A percentile compares a stretch with the other conserved stretches of the same genome.
Conservation (phyloP, 2,888 invertebrate genomes). For the Drosophila borborema region DNA sequence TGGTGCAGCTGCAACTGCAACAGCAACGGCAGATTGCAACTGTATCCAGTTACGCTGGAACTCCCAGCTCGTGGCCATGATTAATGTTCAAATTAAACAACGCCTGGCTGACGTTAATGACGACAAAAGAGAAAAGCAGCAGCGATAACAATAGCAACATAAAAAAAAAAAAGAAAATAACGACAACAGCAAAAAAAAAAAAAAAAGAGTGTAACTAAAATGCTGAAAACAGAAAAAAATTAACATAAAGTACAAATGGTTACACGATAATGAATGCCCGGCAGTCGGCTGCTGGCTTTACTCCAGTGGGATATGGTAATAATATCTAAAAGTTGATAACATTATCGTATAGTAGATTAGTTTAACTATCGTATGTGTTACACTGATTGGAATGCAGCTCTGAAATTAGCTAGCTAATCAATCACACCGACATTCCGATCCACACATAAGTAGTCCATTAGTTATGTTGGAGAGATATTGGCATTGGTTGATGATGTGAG, state of each 20-base stretch:
- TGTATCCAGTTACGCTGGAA: conserved; percentile 44
- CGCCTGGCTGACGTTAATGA: conserved; percentile 73
- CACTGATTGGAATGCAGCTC: conserved; percentile 4
- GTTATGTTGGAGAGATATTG: conserved; percentile 1
- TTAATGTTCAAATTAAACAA: conserved; percentile 80
- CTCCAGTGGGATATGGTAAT: background rate
- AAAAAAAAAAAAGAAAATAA: conserved; percentile 14
- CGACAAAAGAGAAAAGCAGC: conserved; percentile 61
- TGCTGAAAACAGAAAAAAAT: conserved; percentile 22
- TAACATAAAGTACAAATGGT: conserved; percentile 45
- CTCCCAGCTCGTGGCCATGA: conserved; percentile 54
- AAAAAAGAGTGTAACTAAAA: conserved; percentile 22
- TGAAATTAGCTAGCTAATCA: conserved; percentile 34
- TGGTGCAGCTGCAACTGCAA: conserved; percentile 2
- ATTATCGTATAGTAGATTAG: conserved; percentile 12
- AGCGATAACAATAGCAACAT: conserved; percentile 31
- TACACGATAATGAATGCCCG: conserved; percentile 40
- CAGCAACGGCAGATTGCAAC: conserved; percentile 19
- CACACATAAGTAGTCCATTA: conserved; percentile 19
- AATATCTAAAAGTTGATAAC: background rate
- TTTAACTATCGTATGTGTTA: background rate
- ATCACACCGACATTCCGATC: conserved; percentile 17
- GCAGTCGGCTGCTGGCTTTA: conserved; percentile 11
- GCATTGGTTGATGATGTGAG: conserved; percentile 21
- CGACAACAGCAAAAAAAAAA: conserved; percentile 6